A percentile compares a stretch with the other conserved stretches of the same genome.
These are phyloP conservation scores for Delia radicum DNA, from an alignment of 1,140 invertebrate species.

Conservation along the genomic window DNA sequence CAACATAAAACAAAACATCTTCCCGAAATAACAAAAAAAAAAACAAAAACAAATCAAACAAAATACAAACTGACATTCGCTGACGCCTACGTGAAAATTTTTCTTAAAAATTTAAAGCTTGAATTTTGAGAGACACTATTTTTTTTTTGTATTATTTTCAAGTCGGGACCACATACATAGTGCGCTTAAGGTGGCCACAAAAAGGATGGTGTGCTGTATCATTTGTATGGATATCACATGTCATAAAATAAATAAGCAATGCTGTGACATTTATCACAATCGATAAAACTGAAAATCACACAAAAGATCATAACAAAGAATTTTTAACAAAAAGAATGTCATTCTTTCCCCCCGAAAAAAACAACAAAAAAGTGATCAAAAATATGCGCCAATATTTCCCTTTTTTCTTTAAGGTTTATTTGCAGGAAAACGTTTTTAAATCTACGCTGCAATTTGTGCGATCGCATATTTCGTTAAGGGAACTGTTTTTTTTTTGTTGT, in stretches of 20 bases:
- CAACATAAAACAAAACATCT: not conserved
- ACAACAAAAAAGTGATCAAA: not conserved
- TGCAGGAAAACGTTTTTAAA: too few relatives aligned
- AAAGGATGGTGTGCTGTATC: not conserved
- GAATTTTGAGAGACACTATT: not conserved
- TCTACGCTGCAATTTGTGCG: not conserved
- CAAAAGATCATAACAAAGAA: not conserved
- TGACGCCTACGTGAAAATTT: constrained; percentile 22
- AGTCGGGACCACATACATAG: not conserved
- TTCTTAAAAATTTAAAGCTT: not conserved
- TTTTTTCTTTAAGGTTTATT: not conserved
- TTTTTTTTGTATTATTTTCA: not conserved
- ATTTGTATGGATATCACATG: constrained; percentile 32
- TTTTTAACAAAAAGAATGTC: too few relatives aligned
- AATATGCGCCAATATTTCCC: not conserved
- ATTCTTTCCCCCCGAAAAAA: not conserved
- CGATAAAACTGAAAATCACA: constrained; percentile 23
- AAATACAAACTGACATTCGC: not conserved
- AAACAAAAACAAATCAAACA: too few relatives aligned
- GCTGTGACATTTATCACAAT: constrained; percentile 56
- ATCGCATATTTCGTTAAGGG: not conserved
- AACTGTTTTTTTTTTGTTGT: not conserved
- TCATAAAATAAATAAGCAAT: constrained; percentile 56
- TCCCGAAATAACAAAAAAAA: too few relatives aligned
- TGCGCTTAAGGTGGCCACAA: not conserved